A percentile compares a stretch with the other conserved stretches of the same genome.
Evolutionary conservation across 2,113 vertebrate species (phyloP).

Genomic region (Zosterops pallidus): DNA sequence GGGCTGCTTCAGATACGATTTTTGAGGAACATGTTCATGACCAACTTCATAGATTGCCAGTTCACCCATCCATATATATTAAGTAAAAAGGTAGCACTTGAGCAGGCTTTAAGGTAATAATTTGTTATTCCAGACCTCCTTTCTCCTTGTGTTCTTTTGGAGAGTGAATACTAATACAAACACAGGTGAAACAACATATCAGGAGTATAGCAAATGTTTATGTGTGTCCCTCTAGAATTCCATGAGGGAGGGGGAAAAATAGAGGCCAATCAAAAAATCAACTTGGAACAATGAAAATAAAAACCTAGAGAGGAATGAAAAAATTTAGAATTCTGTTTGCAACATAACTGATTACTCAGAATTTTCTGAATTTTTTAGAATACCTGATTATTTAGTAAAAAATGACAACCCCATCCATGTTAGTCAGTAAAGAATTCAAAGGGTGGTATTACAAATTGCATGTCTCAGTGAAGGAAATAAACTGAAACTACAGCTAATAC

Average conservation of each 20-base stretch:
- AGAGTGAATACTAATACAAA: not conserved
- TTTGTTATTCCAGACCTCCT: not conserved
- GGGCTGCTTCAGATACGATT: not conserved
- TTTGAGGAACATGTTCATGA: not conserved
- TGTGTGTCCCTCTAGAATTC: not conserved
- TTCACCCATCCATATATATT: not conserved
- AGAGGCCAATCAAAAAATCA: not conserved
- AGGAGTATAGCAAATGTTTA: not conserved
- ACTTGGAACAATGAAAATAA: not conserved
- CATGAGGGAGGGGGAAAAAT: not conserved
- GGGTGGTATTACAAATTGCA: not conserved
- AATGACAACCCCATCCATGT: not conserved
- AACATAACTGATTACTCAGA: not conserved
- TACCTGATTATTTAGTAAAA: not conserved
- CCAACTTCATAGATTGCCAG: not conserved
- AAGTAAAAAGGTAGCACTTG: not conserved
- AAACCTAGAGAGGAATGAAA: not conserved
- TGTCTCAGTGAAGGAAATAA: not conserved
- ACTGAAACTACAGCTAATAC: not conserved
- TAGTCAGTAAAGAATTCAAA: not conserved
- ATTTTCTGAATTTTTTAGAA: not conserved
- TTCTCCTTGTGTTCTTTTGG: not conserved
- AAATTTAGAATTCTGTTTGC: not conserved
- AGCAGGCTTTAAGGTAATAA: not conserved
- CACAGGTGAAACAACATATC: not conserved